Percentiles rank a stretch among this genome's conserved stretches.
phyloP scores from a whole-genome alignment of 2,888 invertebrate species.

The Morinoia aosen region DNA sequence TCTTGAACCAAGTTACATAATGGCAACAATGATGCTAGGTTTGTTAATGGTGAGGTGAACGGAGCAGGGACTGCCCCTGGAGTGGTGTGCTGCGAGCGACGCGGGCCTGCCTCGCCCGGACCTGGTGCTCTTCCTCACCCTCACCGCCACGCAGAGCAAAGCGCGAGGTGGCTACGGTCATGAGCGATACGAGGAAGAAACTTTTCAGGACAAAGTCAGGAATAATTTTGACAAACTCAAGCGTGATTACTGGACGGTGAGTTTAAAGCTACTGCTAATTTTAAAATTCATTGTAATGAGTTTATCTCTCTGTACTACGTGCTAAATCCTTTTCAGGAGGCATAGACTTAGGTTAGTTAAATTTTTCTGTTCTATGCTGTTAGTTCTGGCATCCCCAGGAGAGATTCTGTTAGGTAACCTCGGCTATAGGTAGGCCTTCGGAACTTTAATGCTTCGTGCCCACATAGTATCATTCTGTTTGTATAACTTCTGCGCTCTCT shows the following conservation, averaged over 20 bases:
- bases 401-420: too few relatives aligned
- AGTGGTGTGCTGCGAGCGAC: constrained; percentile 93
- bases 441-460: too few relatives aligned
- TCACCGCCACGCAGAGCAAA: constrained; percentile 77
- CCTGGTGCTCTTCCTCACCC: constrained; percentile 83
- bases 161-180: constrained; percentile 83
- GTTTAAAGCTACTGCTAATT: neutral
- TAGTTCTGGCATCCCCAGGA: too few relatives aligned
- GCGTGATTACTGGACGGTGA: constrained; percentile 57
- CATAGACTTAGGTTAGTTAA: too few relatives aligned
- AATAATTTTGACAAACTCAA: constrained; percentile 76
- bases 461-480: too few relatives aligned
- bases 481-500: too few relatives aligned
- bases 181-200: constrained; percentile 83
- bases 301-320: too few relatives aligned
- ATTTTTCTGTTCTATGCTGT: too few relatives aligned
- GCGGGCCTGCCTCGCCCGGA: constrained; percentile 90
- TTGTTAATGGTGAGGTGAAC: neutral
- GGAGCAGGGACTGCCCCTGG: constrained; percentile 78
- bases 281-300: neutral
- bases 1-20: too few relatives aligned
- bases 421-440: too few relatives aligned
- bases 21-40: neutral
- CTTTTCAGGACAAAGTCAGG: constrained; percentile 83
- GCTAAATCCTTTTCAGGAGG: too few relatives aligned